Evolutionary conservation across 1,140 invertebrate genomes (phyloP).

Genomic region (Hypothenemus hampei): DNA sequence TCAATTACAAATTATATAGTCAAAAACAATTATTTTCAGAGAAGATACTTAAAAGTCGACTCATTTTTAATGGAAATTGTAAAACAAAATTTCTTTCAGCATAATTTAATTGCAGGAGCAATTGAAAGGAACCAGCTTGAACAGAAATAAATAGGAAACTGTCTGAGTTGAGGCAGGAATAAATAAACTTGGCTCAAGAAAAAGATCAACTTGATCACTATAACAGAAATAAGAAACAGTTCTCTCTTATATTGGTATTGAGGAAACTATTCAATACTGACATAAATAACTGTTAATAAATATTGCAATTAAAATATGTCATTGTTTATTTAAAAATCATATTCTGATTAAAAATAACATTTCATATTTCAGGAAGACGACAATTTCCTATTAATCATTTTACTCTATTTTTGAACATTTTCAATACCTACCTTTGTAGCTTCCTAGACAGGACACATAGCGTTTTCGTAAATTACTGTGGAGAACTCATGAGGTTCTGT

Average conservation of each 20-base stretch:
- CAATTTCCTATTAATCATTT: slow-evolving; percentile 5
- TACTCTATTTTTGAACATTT: slow-evolving; percentile 20
- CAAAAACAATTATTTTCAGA: neutral
- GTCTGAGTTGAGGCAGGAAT: neutral
- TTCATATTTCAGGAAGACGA: neutral
- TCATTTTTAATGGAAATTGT: neutral
- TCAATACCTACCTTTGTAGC: slow-evolving; percentile 36
- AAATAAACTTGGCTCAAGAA: neutral
- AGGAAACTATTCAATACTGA: neutral
- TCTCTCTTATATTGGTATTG: neutral
- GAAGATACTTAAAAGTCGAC: neutral
- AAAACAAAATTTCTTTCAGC: neutral
- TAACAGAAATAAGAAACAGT: neutral
- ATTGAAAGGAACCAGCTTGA: neutral
- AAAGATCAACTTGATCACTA: neutral
- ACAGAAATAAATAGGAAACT: neutral
- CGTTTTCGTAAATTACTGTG: slow-evolving; percentile 35
- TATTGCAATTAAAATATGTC: neutral
- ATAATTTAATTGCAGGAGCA: neutral
- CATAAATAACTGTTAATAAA: neutral
- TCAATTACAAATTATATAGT: too few species aligned
- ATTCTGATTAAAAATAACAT: neutral
- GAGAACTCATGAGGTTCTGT: slow-evolving; percentile 23
- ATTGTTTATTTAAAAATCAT: neutral
- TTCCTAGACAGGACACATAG: slow-evolving; percentile 37